phyloP scores from a whole-genome alignment of 2,113 vertebrate species.

The Hypocryptadius cinnamomeus region DNA sequence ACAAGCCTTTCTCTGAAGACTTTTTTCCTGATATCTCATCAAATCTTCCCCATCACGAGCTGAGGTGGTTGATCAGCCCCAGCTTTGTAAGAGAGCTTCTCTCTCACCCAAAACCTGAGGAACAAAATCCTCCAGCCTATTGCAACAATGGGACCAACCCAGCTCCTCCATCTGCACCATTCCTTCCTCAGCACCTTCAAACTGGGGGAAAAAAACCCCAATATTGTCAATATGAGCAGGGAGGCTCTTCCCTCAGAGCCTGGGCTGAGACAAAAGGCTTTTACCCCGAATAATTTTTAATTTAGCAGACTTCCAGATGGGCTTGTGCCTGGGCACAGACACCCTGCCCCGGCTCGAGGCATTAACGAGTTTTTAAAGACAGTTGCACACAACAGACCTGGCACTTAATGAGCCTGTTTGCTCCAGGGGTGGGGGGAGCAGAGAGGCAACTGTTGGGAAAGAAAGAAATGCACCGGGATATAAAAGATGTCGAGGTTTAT shows the following conservation, averaged over 20 bases:
- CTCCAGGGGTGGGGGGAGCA: background rate
- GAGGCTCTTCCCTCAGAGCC: background rate
- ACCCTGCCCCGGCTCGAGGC: background rate
- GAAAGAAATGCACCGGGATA: background rate
- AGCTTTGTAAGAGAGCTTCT: background rate
- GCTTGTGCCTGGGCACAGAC: background rate
- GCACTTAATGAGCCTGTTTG: background rate
- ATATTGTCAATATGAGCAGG: too few species aligned
- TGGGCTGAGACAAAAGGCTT: background rate
- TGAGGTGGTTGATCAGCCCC: background rate
- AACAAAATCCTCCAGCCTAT: background rate
- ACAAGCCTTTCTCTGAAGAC: background rate
- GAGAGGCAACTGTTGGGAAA: background rate
- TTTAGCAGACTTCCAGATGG: background rate
- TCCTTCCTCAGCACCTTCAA: background rate
- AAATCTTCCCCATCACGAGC: background rate
- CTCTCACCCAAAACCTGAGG: background rate
- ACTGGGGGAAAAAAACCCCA: background rate
- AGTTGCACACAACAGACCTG: background rate
- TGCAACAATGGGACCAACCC: accelerated
- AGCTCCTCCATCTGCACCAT: background rate
- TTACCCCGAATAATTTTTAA: background rate
- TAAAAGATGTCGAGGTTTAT: constrained; percentile 32
- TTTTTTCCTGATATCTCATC: too few species aligned
- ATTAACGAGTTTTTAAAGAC: background rate